Percentiles rank a stretch among this genome's conserved stretches.
Evolutionary conservation across 2,888 invertebrate genomes (phyloP).

Genomic region (Candidula unifasciata): DNA sequence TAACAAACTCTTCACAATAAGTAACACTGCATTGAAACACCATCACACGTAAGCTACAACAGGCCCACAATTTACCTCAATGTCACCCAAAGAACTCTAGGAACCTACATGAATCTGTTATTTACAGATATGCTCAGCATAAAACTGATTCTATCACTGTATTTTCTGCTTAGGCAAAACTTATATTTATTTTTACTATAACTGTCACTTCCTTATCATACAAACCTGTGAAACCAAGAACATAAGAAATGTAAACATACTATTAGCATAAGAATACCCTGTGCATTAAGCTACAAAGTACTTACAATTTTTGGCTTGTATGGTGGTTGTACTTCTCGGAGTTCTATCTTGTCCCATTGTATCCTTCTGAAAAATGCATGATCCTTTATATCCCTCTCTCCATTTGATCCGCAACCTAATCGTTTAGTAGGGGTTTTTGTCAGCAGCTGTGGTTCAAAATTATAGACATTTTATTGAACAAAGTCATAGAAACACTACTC

Average conservation of each 20-base stretch:
- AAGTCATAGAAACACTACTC: neutral
- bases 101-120: no score
- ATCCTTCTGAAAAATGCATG: slow-evolving; percentile 98
- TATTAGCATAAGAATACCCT: neutral
- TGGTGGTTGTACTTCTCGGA: slow-evolving; percentile 97
- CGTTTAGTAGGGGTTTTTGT: slow-evolving; percentile 97
- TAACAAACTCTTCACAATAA: neutral
- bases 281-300: slow-evolving; percentile 59
- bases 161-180: neutral
- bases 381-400: slow-evolving; percentile 96
- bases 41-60: neutral
- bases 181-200: neutral
- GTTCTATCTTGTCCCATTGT: slow-evolving; percentile 98
- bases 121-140: no score
- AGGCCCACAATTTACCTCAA: no score
- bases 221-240: neutral
- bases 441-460: slow-evolving; percentile 83
- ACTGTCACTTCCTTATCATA: neutral
- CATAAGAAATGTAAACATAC: neutral
- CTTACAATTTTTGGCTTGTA: slow-evolving; percentile 99
- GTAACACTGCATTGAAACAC: neutral
- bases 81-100: no score
- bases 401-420: slow-evolving; percentile 89
- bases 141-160: neutral
- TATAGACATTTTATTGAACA: neutral